Percentiles rank a stretch among this genome's conserved stretches.
Evolutionary conservation across 35 echinoderm and acorn worm genomes (phyloP).

Genomic region (Stichopus chloronotus): DNA sequence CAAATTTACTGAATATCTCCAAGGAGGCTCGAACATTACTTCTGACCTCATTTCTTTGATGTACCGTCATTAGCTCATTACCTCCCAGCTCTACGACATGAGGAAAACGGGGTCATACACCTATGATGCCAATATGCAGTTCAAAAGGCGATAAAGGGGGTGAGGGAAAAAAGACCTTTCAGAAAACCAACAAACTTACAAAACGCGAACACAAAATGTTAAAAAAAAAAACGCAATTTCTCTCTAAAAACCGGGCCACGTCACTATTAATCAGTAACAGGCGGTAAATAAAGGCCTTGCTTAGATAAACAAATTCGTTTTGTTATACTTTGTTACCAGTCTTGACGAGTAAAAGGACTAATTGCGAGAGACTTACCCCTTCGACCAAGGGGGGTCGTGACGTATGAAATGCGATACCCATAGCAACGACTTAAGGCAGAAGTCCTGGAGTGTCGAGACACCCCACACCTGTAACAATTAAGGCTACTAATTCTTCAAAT

Average conservation of each 20-base stretch:
- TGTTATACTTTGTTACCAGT: background rate
- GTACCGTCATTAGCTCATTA: background rate
- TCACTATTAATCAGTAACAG: background rate
- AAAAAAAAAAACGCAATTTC: background rate
- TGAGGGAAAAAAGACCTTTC: background rate
- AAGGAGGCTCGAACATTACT: background rate
- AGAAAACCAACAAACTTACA: background rate
- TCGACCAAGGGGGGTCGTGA: background rate
- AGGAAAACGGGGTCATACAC: too few relatives aligned
- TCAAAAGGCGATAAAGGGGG: too few relatives aligned
- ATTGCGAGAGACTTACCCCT: background rate
- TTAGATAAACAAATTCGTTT: background rate
- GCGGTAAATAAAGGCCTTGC: background rate
- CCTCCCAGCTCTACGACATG: too few relatives aligned
- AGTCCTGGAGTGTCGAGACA: background rate
- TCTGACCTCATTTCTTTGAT: background rate
- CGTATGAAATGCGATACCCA: background rate
- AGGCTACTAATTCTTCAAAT: slow-evolving; percentile 17
- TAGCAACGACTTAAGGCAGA: background rate
- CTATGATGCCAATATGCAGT: too few relatives aligned
- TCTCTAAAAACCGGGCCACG: background rate
- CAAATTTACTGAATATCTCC: slow-evolving; percentile 4
- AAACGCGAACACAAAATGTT: background rate
- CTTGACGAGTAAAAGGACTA: background rate
- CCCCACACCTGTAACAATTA: slow-evolving; percentile 43